Percentiles rank a stretch among this genome's conserved stretches.
phyloP scores from a whole-genome alignment of 2,797 vertebrate genomes.

The Silurus aristotelis region DNA sequence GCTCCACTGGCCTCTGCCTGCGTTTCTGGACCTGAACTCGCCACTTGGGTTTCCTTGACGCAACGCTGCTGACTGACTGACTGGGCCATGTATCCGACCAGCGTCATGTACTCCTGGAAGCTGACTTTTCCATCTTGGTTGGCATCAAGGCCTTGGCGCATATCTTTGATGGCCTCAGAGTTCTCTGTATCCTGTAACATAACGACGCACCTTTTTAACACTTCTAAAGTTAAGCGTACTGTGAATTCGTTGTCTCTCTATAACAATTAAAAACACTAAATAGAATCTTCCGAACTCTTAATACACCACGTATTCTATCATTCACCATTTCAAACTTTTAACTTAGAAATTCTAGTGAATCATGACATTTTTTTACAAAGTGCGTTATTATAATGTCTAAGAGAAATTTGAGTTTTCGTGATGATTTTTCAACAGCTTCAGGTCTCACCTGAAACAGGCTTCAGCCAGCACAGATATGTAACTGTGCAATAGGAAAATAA shows the following conservation, averaged over 20 bases:
- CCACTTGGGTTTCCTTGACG: constrained; percentile 50
- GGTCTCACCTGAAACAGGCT: neutral
- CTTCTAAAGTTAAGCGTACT: neutral
- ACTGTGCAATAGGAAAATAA: neutral
- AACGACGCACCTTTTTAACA: neutral
- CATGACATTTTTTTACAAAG: neutral
- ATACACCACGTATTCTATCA: neutral
- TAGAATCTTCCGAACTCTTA: neutral
- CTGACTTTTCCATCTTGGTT: constrained; percentile 74
- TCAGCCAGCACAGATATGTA: neutral
- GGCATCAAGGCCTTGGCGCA: constrained; percentile 69
- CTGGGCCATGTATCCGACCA: constrained; percentile 73
- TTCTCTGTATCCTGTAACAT: constrained; percentile 69
- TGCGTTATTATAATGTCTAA: neutral
- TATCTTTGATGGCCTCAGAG: constrained; percentile 68
- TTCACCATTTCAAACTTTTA: neutral
- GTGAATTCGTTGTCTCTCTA: neutral
- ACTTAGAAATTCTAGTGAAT: neutral
- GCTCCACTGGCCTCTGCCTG: constrained; percentile 41
- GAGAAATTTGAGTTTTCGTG: neutral
- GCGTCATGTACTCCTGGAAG: constrained; percentile 78
- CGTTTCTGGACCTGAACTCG: constrained; percentile 52
- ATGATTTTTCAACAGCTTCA: neutral
- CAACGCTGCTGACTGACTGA: constrained; percentile 66
- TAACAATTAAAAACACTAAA: neutral